These are phyloP conservation scores for Zalophus californianus DNA, from an alignment of 2,797 vertebrate genomes.

Conservation along the genomic window DNA sequence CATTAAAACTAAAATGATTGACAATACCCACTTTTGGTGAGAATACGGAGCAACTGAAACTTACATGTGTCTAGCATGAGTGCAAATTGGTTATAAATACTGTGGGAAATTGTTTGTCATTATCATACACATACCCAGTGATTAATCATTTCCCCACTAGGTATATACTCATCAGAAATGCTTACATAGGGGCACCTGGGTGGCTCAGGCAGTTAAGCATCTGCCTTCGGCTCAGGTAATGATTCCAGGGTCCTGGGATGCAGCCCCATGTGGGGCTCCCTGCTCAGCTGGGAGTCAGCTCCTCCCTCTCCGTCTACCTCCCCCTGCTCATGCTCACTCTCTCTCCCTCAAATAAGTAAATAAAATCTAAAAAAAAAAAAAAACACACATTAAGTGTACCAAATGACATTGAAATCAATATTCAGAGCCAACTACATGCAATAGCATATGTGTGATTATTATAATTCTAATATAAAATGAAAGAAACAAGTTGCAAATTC, in stretches of 20 bases:
- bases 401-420: background rate
- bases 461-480: background rate
- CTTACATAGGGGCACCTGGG: too few species aligned
- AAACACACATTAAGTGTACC: background rate
- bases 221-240: background rate
- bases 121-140: background rate
- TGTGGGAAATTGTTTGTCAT: background rate
- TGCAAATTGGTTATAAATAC: background rate
- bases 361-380: background rate
- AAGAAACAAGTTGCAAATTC: background rate
- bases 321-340: background rate
- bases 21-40: background rate
- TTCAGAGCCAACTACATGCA: background rate
- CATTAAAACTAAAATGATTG: background rate
- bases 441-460: background rate
- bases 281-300: background rate
- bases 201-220: background rate
- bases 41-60: background rate
- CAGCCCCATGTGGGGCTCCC: background rate
- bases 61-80: accelerated
- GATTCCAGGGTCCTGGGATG: background rate
- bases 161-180: background rate
- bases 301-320: background rate
- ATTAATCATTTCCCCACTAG: background rate
- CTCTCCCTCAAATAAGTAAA: background rate